phyloP scores from a whole-genome alignment of 2,113 vertebrate species.

The Stigmatopora nigra region DNA sequence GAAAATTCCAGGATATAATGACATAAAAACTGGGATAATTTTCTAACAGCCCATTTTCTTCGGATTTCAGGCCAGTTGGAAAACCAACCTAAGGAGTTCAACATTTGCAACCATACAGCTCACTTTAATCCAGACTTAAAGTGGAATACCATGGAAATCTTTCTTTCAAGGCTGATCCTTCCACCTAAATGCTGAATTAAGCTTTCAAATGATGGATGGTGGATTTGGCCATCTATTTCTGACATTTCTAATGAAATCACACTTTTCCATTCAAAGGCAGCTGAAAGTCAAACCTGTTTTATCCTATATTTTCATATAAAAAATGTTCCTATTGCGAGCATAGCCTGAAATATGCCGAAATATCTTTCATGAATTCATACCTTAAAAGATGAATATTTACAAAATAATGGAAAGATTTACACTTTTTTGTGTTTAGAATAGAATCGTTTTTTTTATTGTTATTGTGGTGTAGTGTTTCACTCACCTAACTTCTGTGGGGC shows the following conservation, averaged over 20 bases:
- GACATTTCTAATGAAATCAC: neutral
- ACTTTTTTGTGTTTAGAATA: too few relatives aligned
- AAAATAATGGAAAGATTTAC: too few relatives aligned
- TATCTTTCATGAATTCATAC: too few relatives aligned
- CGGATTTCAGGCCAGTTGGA: conserved; percentile 11
- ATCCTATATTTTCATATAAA: neutral
- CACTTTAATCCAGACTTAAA: neutral
- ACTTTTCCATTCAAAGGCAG: neutral
- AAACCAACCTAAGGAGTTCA: neutral
- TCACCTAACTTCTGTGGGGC: neutral
- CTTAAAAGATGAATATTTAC: too few relatives aligned
- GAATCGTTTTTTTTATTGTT: too few relatives aligned
- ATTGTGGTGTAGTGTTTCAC: neutral
- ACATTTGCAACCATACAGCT: neutral
- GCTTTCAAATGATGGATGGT: neutral
- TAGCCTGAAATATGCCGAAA: too few relatives aligned
- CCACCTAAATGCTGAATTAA: neutral
- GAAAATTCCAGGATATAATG: neutral
- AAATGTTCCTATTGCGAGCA: too few relatives aligned
- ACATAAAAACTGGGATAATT: neutral
- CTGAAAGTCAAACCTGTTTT: neutral
- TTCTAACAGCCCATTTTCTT: neutral
- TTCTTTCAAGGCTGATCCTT: neutral
- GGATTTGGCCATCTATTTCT: neutral
- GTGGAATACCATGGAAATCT: neutral